phyloP scores from a whole-genome alignment of 1,140 invertebrate genomes.

The Hycleus phaleratus region DNA sequence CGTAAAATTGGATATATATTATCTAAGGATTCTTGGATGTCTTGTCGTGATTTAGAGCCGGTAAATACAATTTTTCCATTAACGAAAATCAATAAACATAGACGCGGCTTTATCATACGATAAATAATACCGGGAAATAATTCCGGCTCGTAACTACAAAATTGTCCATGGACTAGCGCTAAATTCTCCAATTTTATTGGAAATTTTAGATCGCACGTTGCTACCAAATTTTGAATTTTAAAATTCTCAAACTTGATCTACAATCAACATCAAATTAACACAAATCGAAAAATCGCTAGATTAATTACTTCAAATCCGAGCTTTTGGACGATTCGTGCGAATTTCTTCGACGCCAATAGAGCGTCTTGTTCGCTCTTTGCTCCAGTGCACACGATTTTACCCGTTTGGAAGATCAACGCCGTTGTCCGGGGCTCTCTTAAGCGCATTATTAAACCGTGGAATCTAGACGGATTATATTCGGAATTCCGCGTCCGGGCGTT shows the following conservation, averaged over 20 bases:
- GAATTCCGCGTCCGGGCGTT: constrained; percentile 96
- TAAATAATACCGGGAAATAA: constrained; percentile 97
- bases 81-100: constrained; percentile 95
- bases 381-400: constrained; percentile 98
- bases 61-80: constrained; percentile 96
- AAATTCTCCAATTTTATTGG: constrained; percentile 94
- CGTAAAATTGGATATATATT: constrained; percentile 95
- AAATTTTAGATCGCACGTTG: constrained; percentile 95
- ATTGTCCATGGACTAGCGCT: constrained; percentile 90
- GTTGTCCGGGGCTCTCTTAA: constrained; percentile 95
- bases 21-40: constrained; percentile 91
- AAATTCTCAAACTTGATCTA: constrained; percentile 94
- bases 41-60: constrained; percentile 85
- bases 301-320: constrained; percentile 79
- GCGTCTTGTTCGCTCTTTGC: constrained; percentile 94
- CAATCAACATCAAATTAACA: constrained; percentile 25
- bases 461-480: constrained; percentile 97
- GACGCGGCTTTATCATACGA: constrained; percentile 91
- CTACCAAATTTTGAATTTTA: constrained; percentile 99
- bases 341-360: constrained; percentile 89
- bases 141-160: constrained; percentile 86
- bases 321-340: constrained; percentile 97
- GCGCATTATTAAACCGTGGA: constrained; percentile 97
- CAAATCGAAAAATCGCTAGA: background rate
- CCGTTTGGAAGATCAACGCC: constrained; percentile 94